Evolutionary conservation across 2,888 invertebrate species (phyloP), one percentile per base, ranked within the genome.

Genomic region (Cephus spinipes): DNA sequence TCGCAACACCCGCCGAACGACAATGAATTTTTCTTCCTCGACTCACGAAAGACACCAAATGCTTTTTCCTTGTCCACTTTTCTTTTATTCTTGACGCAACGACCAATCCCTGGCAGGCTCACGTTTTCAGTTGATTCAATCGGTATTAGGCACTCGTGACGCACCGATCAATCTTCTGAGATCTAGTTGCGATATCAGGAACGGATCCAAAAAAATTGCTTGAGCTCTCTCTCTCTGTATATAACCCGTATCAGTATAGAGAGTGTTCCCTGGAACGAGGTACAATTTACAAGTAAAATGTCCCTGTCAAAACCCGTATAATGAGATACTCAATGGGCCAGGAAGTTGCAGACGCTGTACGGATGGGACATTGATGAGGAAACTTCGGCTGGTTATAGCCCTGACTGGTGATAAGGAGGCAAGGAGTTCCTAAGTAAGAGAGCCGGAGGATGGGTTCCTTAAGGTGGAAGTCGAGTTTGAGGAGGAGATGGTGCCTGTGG

Each of bases 331-430:
- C 78, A 81, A 82, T 82, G 80, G 82, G 79, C 82, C 81, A 86
- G 86, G 86, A 87, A 84, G 85, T 83, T 85, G 84, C 79, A 84
- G 85, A 85, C 83, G 85, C 82, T 83, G 82, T 83, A 83, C 84
- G 86, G 87, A 88, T 89, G 87, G 86, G 86, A 89, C 89, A 88
- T 89, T 89, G 89, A 89, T 89, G 89, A 89, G 89, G 85, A 87
- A 89, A 89, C 86, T 89, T 89, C 81, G 89, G 87, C 86, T 87
- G 85, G 85, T 86, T 88, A 88, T 85, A 84, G 85, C 84, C 83
- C 80, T 76, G 83, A 77, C 82, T 82, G 80, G 84, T 85, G 89
- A 89, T 89, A 87, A 89, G 88, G 85, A 87, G 85, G 81, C 84
- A 86, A 88, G 86, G 86, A 87, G 85, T 87, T 81, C 85, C 82